These are phyloP conservation scores for Etheostoma perlongum DNA, from an alignment of 2,797 vertebrate species.

Conservation along the genomic window DNA sequence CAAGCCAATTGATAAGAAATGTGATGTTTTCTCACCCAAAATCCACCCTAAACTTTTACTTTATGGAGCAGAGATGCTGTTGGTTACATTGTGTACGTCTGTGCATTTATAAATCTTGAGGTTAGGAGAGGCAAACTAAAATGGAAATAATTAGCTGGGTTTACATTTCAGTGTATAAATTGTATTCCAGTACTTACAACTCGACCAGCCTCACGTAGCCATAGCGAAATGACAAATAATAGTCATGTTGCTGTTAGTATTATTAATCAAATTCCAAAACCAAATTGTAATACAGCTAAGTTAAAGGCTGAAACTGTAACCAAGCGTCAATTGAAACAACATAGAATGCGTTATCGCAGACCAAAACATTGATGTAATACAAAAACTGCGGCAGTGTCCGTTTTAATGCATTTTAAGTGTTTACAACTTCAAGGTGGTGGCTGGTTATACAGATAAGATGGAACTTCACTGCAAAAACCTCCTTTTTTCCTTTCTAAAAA, in stretches of 20 bases:
- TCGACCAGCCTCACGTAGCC: not conserved
- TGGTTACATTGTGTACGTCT: not conserved
- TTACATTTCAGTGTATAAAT: not conserved
- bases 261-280: not conserved
- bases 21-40: not conserved
- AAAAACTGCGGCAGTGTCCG: not conserved
- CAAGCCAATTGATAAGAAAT: not conserved
- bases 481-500: not conserved
- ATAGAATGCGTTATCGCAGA: not conserved
- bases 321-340: not conserved
- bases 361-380: not conserved
- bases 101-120: not conserved
- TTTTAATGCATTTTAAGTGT: not conserved
- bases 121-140: not conserved
- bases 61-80: not conserved
- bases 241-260: not conserved
- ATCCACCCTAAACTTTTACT: not conserved
- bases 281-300: not conserved
- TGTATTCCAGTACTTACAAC: not conserved
- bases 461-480: not conserved
- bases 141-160: not conserved
- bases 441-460: not conserved
- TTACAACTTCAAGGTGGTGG: not conserved
- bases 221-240: not conserved
- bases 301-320: not conserved